Evolutionary conservation across 2,113 vertebrate genomes (phyloP).

Genomic region (Scomber scombrus): DNA sequence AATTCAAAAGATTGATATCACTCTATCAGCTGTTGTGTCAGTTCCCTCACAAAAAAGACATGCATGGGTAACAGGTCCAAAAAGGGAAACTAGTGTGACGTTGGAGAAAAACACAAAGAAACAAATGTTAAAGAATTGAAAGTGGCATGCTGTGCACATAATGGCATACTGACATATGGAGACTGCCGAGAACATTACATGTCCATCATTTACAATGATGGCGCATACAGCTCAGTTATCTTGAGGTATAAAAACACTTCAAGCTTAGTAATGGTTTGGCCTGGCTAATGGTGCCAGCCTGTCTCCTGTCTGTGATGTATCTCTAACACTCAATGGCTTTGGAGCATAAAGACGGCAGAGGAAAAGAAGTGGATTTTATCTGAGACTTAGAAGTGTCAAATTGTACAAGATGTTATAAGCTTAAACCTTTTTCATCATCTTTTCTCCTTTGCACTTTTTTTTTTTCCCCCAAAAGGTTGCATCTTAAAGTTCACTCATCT

Average conservation of each 20-base stretch:
- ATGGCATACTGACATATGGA: conserved; percentile 10
- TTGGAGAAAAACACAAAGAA: conserved; percentile 26
- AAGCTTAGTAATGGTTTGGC: conserved; percentile 46
- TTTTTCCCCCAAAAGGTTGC: conserved; percentile 16
- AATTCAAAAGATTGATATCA: conserved; percentile 60
- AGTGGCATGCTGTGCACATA: conserved; percentile 13
- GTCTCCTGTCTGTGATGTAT: conserved; percentile 41
- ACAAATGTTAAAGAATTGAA: conserved; percentile 4
- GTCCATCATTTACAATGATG: conserved; percentile 41
- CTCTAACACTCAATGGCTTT: conserved; percentile 24
- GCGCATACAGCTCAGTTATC: conserved; percentile 29
- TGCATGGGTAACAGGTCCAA: conserved; percentile 21
- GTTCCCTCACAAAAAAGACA: conserved; percentile 27
- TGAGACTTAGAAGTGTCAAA: conserved; percentile 48
- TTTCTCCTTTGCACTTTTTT: not conserved
- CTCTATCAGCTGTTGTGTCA: conserved; percentile 41
- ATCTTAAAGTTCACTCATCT: conserved; percentile 23
- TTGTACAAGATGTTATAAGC: conserved; percentile 56
- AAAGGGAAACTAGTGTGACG: conserved; percentile 31
- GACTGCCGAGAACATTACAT: conserved; percentile 14
- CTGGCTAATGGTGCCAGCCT: conserved; percentile 49
- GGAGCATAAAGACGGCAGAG: conserved; percentile 24
- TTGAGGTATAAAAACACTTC: conserved; percentile 55
- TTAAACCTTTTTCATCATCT: not conserved
- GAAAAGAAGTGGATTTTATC: conserved; percentile 26